Percentiles rank a stretch among this genome's conserved stretches.
phyloP scores from a whole-genome alignment of 2,113 vertebrate genomes.

The Lagopus muta region DNA sequence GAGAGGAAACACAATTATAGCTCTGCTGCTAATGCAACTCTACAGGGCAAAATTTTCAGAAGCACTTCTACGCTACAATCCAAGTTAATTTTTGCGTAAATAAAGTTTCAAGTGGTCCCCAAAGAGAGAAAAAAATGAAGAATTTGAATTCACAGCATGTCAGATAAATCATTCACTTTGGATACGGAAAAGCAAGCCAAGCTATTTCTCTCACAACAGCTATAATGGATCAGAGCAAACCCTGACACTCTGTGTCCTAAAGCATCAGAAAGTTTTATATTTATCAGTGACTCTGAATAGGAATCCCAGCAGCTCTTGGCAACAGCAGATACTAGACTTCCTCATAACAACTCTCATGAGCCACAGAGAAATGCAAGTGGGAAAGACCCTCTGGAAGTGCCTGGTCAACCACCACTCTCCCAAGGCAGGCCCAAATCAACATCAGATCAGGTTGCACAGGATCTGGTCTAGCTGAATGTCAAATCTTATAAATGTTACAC shows the following conservation, averaged over 20 bases:
- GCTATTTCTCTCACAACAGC: not conserved
- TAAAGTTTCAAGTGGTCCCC: not conserved
- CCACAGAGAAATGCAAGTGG: not conserved
- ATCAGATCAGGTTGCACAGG: not conserved
- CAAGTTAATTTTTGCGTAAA: conserved; percentile 32
- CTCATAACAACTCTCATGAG: not conserved
- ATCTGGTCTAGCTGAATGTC: not conserved
- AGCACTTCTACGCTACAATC: not conserved
- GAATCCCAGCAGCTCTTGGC: not conserved
- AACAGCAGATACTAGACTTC: not conserved
- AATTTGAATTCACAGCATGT: not conserved
- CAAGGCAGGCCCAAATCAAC: not conserved
- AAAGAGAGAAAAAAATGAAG: not conserved
- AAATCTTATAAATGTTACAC: not conserved
- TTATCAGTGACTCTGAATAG: not conserved
- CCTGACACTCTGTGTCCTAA: not conserved
- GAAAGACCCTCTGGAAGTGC: not conserved
- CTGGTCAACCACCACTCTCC: not conserved
- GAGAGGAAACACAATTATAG: not conserved
- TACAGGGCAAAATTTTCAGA: not conserved
- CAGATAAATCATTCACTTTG: not conserved
- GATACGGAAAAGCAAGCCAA: not conserved
- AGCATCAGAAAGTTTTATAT: not conserved
- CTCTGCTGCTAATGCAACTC: not conserved
- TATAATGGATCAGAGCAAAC: not conserved